These are phyloP conservation scores for Mystacides longicornis DNA, from an alignment of 2,888 invertebrate species.

Conservation along the genomic window DNA sequence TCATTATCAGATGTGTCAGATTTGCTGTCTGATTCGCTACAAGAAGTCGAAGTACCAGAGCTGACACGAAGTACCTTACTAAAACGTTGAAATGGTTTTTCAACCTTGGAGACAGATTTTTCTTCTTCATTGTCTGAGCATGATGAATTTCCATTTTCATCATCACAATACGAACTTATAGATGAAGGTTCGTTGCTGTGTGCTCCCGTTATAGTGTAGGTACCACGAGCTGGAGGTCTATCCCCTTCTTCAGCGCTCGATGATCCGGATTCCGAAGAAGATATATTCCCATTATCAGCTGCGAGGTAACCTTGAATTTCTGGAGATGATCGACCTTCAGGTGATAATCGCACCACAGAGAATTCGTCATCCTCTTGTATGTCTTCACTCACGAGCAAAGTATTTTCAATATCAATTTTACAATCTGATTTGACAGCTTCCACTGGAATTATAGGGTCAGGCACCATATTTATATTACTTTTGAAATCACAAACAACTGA, in stretches of 20 bases:
- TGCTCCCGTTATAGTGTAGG: conserved; percentile 43
- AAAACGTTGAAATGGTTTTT: conserved; percentile 43
- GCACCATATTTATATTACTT: conserved; percentile 14
- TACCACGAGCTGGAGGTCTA: conserved; percentile 34
- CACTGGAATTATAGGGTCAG: conserved; percentile 14
- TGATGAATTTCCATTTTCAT: conserved; percentile 27
- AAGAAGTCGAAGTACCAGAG: conserved; percentile 53
- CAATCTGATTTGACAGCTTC: conserved; percentile 9
- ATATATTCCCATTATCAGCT: conserved; percentile 49
- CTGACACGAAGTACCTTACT: conserved; percentile 64
- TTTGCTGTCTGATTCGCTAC: conserved; percentile 51
- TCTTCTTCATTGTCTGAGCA: conserved; percentile 40
- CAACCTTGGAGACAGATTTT: conserved; percentile 40
- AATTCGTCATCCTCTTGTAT: neutral
- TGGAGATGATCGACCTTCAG: conserved; percentile 9
- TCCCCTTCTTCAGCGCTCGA: conserved; percentile 41
- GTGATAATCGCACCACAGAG: neutral
- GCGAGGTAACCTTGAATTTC: conserved; percentile 36
- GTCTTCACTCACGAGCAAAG: neutral
- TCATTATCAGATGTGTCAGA: conserved; percentile 60
- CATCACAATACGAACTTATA: conserved; percentile 41
- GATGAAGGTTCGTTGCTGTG: conserved; percentile 40
- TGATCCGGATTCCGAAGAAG: conserved; percentile 47
- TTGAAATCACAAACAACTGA: neutral
- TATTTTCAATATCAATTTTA: neutral